Evolutionary conservation across 2,888 invertebrate genomes (phyloP).

Genomic region (Tuta absoluta): DNA sequence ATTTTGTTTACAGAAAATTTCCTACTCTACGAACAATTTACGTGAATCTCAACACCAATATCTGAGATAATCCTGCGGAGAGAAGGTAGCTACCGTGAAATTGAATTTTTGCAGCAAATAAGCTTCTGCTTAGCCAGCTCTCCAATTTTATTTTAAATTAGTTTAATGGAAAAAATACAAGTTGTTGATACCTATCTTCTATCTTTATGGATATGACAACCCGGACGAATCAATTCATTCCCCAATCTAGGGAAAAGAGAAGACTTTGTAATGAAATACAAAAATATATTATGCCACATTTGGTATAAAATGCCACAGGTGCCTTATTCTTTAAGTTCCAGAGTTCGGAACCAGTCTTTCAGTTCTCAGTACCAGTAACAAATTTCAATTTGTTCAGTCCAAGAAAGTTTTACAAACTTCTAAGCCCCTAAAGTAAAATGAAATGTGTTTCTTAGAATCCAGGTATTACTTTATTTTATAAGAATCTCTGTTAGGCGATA

Average conservation of each 20-base stretch:
- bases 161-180: neutral
- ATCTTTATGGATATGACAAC: too few species aligned
- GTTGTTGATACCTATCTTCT: too few species aligned
- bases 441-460: neutral
- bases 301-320: too few species aligned
- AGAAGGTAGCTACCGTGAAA: constrained; percentile 14
- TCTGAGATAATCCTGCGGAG: constrained; percentile 8
- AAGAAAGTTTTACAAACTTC: neutral
- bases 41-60: neutral
- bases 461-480: constrained; percentile 5
- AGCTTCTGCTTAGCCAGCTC: neutral
- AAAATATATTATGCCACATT: too few species aligned
- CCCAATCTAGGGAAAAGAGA: too few species aligned
- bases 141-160: neutral
- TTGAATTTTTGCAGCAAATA: constrained; percentile 16
- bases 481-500: constrained; percentile 9
- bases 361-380: neutral
- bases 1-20: constrained; percentile 4
- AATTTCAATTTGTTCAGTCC: neutral
- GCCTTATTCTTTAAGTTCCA: too few species aligned
- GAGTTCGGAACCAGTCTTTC: neutral
- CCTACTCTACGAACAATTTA: neutral
- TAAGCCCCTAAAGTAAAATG: constrained; percentile 10
- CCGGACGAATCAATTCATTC: too few species aligned
- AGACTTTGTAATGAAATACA: too few species aligned